These are phyloP conservation scores for Gallinago media DNA, from an alignment of 2,113 vertebrate genomes.

Conservation along the genomic window DNA sequence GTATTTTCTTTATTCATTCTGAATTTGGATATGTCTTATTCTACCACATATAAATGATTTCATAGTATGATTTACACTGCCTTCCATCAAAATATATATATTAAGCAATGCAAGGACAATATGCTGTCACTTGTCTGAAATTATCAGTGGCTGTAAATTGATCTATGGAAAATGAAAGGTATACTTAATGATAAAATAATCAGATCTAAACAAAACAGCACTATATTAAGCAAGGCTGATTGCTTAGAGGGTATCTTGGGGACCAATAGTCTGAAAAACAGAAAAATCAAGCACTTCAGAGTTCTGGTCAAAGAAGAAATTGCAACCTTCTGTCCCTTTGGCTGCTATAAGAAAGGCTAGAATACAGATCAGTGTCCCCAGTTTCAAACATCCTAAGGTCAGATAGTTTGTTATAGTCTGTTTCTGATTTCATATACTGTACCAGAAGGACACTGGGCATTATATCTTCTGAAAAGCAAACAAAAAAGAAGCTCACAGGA, in stretches of 20 bases:
- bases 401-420: not conserved
- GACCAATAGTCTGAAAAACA: not conserved
- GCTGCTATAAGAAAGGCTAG: not conserved
- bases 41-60: not conserved
- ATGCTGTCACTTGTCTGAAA: not conserved
- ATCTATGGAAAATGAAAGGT: not conserved
- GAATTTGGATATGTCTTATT: not conserved
- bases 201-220: not conserved
- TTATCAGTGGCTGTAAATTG: not conserved
- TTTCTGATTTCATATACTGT: not conserved
- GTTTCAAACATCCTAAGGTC: not conserved
- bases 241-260: not conserved
- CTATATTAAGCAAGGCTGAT: not conserved
- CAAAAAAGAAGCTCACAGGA: not conserved
- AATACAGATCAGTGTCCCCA: not conserved
- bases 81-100: not conserved
- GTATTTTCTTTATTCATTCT: not conserved
- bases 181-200: not conserved
- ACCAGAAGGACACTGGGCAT: not conserved
- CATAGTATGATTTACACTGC: not conserved
- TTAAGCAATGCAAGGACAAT: not conserved
- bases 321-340: not conserved
- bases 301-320: not conserved
- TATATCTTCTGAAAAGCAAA: not conserved
- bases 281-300: not conserved